Percentiles rank a stretch among this genome's conserved stretches.
phyloP scores from a whole-genome alignment of 2,113 vertebrate species.

The Acanthisitta chloris region DNA sequence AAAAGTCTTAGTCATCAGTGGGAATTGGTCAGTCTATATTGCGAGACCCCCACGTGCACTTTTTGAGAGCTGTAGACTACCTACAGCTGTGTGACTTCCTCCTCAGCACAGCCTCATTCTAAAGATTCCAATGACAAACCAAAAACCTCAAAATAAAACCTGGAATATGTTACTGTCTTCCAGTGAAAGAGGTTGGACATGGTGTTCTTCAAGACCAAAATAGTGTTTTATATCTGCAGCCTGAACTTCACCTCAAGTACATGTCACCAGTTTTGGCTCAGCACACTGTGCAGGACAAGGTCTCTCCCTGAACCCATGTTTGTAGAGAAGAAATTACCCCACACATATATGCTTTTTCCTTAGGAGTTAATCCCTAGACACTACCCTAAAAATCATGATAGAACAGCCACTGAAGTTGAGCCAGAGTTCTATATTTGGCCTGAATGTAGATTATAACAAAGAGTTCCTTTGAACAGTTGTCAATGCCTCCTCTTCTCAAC shows the following conservation, averaged over 20 bases:
- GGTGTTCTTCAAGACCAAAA: background rate
- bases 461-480: conserved; percentile 15
- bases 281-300: background rate
- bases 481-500: background rate
- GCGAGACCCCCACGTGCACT: background rate
- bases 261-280: background rate
- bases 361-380: background rate
- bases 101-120: background rate
- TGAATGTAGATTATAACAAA: conserved; percentile 29
- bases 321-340: background rate
- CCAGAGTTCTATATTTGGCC: conserved; percentile 3
- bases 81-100: background rate
- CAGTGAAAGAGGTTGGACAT: background rate
- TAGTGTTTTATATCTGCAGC: background rate
- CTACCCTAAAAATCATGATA: background rate
- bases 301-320: background rate
- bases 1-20: background rate
- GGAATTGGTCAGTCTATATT: background rate
- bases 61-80: background rate
- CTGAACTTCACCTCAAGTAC: background rate
- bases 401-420: background rate
- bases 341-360: background rate
- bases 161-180: background rate
- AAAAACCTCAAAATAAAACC: background rate
- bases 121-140: background rate